Percentiles rank a stretch among this genome's conserved stretches.
These are phyloP conservation scores for Gallinago undulata DNA, from an alignment of 2,113 vertebrate species.

Conservation along the genomic window DNA sequence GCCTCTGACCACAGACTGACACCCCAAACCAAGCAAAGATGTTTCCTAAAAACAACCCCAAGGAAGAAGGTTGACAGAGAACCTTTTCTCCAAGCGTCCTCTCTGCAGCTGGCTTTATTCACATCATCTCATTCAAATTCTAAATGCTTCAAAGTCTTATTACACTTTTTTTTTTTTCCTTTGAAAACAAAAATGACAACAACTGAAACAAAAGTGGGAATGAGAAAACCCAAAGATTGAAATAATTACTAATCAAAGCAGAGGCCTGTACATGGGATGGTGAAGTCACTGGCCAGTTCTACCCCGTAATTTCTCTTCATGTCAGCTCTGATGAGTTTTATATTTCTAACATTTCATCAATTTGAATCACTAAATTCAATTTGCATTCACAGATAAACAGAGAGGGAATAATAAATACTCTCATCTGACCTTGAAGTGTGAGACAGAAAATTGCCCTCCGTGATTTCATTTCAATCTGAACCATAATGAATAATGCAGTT, in stretches of 20 bases:
- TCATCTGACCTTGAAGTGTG: slow-evolving; percentile 75
- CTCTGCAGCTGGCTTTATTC: slow-evolving; percentile 30
- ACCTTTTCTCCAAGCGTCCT: background rate
- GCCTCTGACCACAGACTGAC: background rate
- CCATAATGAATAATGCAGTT: slow-evolving; percentile 68
- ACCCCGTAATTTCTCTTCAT: slow-evolving; percentile 36
- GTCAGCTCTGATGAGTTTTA: slow-evolving; percentile 61
- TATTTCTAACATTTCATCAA: slow-evolving; percentile 69
- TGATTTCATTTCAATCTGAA: slow-evolving; percentile 73
- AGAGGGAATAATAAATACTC: slow-evolving; percentile 73
- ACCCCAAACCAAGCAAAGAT: background rate
- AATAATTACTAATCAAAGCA: slow-evolving; percentile 69
- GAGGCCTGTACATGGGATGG: background rate
- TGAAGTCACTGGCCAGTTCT: slow-evolving; percentile 23
- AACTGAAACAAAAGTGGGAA: slow-evolving; percentile 67
- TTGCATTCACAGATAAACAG: slow-evolving; percentile 80
- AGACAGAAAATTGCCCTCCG: slow-evolving; percentile 74
- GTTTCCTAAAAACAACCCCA: background rate
- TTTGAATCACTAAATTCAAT: slow-evolving; percentile 75
- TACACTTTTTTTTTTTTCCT: slow-evolving; percentile 52
- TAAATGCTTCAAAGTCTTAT: slow-evolving; percentile 59
- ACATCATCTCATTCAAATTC: slow-evolving; percentile 53
- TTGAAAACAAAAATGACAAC: slow-evolving; percentile 59
- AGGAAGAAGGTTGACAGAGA: background rate
- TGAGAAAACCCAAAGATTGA: slow-evolving; percentile 55